Percentiles rank a stretch among this genome's conserved stretches.
Evolutionary conservation across 2,797 vertebrate species (phyloP).

Genomic region (Diplodus puntazzo): DNA sequence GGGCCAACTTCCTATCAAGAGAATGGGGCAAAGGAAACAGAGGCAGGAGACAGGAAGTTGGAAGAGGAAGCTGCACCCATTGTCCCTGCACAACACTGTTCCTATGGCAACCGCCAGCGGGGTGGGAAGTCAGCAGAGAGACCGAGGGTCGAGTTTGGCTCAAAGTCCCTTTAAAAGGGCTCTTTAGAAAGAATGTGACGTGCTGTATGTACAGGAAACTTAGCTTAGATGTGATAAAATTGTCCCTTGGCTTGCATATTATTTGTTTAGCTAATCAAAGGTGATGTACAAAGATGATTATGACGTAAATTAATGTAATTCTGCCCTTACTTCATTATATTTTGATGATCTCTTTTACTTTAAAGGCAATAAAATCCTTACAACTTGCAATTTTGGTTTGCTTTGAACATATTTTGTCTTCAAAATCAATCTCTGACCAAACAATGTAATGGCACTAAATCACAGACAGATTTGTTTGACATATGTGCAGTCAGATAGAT

Average conservation of each 20-base stretch:
- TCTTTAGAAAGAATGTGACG: conserved; percentile 40
- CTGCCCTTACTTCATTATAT: background rate
- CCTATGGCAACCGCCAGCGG: conserved; percentile 80
- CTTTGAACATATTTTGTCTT: background rate
- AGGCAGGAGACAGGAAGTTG: conserved; percentile 93
- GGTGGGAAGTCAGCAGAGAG: conserved; percentile 69
- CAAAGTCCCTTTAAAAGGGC: conserved; percentile 50
- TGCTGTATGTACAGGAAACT: conserved; percentile 5
- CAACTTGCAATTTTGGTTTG: background rate
- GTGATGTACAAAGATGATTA: background rate
- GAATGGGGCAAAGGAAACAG: conserved; percentile 91
- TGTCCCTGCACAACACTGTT: conserved; percentile 88
- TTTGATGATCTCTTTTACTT: background rate
- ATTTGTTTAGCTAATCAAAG: background rate
- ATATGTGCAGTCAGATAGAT: background rate
- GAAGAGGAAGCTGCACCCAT: conserved; percentile 94
- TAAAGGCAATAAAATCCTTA: background rate
- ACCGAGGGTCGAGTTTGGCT: conserved; percentile 51
- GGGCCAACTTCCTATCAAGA: conserved; percentile 88
- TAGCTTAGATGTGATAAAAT: background rate
- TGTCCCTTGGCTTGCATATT: background rate
- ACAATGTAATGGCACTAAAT: background rate
- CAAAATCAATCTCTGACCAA: background rate
- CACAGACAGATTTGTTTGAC: background rate
- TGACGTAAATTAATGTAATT: background rate